Evolutionary conservation across 2,113 vertebrate genomes (phyloP).

Genomic region (Ptilorrhoa leucosticta): DNA sequence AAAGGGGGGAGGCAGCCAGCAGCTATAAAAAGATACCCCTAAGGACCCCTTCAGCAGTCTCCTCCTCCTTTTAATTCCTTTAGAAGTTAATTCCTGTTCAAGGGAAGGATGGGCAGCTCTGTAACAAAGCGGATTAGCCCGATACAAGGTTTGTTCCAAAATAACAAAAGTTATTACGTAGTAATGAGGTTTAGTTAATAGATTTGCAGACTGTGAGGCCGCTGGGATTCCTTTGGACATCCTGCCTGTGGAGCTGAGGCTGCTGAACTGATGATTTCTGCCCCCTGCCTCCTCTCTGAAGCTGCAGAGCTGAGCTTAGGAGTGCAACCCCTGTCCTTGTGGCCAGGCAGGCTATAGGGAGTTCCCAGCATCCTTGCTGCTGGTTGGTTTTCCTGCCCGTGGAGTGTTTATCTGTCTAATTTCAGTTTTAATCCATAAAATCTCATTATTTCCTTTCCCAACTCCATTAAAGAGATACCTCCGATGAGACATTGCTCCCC

Average conservation of each 20-base stretch:
- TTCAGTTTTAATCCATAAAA: conserved; percentile 20
- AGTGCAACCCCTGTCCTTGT: not conserved
- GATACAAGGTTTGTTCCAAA: conserved; percentile 45
- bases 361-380: not conserved
- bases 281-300: not conserved
- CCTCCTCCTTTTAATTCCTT: conserved; percentile 50
- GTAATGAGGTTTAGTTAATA: conserved; percentile 53
- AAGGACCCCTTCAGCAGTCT: conserved; percentile 41
- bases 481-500: not conserved
- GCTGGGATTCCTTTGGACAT: not conserved
- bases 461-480: not conserved
- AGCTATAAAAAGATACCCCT: conserved; percentile 57
- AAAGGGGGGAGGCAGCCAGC: not conserved
- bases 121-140: conserved; percentile 55
- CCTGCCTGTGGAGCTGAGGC: not conserved
- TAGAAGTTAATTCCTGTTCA: conserved; percentile 51
- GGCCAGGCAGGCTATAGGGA: not conserved
- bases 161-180: conserved; percentile 57
- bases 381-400: not conserved
- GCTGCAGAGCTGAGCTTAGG: not conserved
- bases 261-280: not conserved
- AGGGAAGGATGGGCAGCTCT: conserved; percentile 44
- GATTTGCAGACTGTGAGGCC: not conserved
- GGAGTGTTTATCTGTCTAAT: not conserved
- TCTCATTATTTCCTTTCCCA: not conserved